Evolutionary conservation across 2,888 invertebrate species (phyloP).

Genomic region (Ormia ochracea): DNA sequence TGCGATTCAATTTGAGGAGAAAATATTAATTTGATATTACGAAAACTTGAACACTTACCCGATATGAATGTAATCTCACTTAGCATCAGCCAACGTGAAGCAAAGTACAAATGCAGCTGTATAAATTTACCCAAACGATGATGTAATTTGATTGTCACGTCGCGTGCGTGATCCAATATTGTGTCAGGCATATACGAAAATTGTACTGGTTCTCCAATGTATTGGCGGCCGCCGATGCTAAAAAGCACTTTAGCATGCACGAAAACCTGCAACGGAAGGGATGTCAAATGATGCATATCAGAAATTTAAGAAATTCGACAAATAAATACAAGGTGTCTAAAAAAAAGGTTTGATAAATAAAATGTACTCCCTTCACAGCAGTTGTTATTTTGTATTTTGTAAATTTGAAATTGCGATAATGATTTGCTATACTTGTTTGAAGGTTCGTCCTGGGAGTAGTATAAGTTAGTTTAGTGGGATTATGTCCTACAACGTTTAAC

Average conservation of each 20-base stretch:
- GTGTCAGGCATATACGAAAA: slow-evolving; percentile 87
- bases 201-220: slow-evolving; percentile 84
- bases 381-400: no score
- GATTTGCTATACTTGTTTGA: no score
- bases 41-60: slow-evolving; percentile 78
- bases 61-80: slow-evolving; percentile 91
- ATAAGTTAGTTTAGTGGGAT: no score
- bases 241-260: slow-evolving; percentile 86
- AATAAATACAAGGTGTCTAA: not conserved
- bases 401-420: no score
- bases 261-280: slow-evolving; percentile 81
- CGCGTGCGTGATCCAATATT: slow-evolving; percentile 86
- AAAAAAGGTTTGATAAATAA: not conserved
- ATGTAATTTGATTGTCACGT: slow-evolving; percentile 88
- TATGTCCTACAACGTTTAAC: no score
- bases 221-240: slow-evolving; percentile 84
- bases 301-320: not conserved
- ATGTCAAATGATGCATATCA: not conserved
- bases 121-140: slow-evolving; percentile 86
- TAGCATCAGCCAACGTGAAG: slow-evolving; percentile 89
- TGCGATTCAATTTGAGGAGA: slow-evolving; percentile 51
- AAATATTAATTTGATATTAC: not conserved
- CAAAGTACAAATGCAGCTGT: slow-evolving; percentile 87
- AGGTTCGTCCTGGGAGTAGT: no score
- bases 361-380: no score